Base-by-base conservation (phyloP, 2,113 vertebrate genomes). In the Hemibagrus wyckioides region DNA sequence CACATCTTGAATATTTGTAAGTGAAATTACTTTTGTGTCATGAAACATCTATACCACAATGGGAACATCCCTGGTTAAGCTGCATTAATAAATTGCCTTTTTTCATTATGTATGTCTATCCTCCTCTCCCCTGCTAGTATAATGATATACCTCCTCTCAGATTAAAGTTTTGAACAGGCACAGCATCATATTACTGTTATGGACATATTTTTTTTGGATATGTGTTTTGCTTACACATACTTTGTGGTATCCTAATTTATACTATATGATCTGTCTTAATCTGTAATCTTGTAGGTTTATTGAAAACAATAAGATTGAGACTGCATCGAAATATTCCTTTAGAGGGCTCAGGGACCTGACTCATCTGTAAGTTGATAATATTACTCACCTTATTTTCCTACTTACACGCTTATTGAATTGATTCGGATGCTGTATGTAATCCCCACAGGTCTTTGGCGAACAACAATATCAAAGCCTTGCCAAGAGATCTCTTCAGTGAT, bases 1-100 rank as follows among this genome's bases (percentile, higher is more conserved):
- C 98, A 82, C 98, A 99, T 90, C 96, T 99, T 2, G 98, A 99
- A 89, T 99, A 99, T 93, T 94, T 99, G 98, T 99, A 95, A 98
- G 98, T 97, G 14, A 61, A 7, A 54, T 86, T 21, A 28, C 17
- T n/a, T 57, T 56, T 59, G 10, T 86, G 3, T 44, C n/a, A 75
- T 21, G 39, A 4, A 33, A 50, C n/a, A 69, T 33, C 39, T 33
- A 2, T 39, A 75, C 83, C 75, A 61, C 30, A 52, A 3, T 76
- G 17, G n/a, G 52, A 21, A 52, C 17, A 69, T 57, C 79, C 39
- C 56, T 39, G 5, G 11, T 59, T 59, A 59, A 19, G 33, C 15
- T 33, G 17, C n/a, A 83, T 52, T 50, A 73, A 30, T 65, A 65
- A 19, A 82, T 44, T 69, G 19, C 44, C 30, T 54, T 67, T 25